phyloP scores from a whole-genome alignment of 1,140 invertebrate genomes.

The Megalopta genalis region DNA sequence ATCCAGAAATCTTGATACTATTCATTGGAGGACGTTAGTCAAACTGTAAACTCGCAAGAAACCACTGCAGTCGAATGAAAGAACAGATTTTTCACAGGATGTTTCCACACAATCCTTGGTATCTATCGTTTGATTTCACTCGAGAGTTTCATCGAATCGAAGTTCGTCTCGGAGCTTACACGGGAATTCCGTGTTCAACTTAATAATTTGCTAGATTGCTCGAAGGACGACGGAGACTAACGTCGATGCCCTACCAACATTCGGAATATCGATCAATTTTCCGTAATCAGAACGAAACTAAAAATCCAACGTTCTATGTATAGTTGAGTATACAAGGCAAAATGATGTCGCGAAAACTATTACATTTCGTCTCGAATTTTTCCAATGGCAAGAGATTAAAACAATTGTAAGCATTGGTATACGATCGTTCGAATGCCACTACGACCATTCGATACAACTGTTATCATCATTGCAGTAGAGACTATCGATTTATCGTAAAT shows the following conservation, averaged over 20 bases:
- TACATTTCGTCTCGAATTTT: too few species aligned
- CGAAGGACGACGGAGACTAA: neutral
- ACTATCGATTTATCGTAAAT: too few species aligned
- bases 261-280: neutral
- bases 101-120: neutral
- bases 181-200: neutral
- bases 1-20: neutral
- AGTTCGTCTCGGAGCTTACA: neutral
- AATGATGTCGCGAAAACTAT: too few species aligned
- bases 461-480: too few species aligned
- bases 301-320: neutral
- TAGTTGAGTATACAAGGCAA: neutral
- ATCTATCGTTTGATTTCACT: neutral
- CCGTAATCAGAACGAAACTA: neutral
- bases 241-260: neutral
- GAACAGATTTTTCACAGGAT: neutral
- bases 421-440: too few species aligned
- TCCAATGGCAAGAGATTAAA: too few species aligned
- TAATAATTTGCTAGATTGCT: neutral
- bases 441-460: too few species aligned
- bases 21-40: neutral
- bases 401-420: too few species aligned
- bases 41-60: neutral
- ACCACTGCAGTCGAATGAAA: neutral
- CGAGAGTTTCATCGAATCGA: neutral